These are phyloP conservation scores for Salvator merianae DNA, from an alignment of 2,113 vertebrate genomes.

Conservation along the genomic window DNA sequence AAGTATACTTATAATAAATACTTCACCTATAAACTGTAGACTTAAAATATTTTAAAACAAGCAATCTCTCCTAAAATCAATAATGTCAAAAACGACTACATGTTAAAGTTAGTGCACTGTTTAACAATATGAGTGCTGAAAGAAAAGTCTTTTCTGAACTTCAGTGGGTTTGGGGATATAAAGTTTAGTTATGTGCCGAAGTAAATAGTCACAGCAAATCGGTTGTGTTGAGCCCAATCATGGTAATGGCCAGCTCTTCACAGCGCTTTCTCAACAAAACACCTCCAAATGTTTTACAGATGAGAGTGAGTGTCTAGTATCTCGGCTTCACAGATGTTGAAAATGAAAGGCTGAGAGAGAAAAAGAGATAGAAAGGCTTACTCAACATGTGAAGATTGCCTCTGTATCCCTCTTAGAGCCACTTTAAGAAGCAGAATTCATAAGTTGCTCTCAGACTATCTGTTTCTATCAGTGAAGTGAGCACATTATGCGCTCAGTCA, in stretches of 20 bases:
- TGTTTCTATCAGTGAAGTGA: slow-evolving; percentile 36
- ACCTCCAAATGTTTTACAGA: not conserved
- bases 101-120: slow-evolving; percentile 8
- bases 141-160: slow-evolving; percentile 12
- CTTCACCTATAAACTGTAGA: slow-evolving; percentile 3
- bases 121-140: not conserved
- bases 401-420: slow-evolving; percentile 11
- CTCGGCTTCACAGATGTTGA: slow-evolving; percentile 3
- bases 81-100: not conserved
- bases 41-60: slow-evolving; percentile 1
- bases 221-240: not conserved
- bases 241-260: not conserved
- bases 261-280: not conserved
- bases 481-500: slow-evolving; percentile 29
- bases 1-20: not conserved
- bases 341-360: slow-evolving; percentile 13
- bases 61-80: not conserved
- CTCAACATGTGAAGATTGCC: not conserved
- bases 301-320: not conserved
- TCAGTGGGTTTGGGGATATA: not conserved
- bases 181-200: not conserved
- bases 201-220: not conserved
- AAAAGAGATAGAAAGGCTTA: slow-evolving; percentile 19
- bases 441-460: not conserved
- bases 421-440: slow-evolving; percentile 31